Evolutionary conservation across 2,113 vertebrate genomes (phyloP).

Genomic region (Puma concolor): DNA sequence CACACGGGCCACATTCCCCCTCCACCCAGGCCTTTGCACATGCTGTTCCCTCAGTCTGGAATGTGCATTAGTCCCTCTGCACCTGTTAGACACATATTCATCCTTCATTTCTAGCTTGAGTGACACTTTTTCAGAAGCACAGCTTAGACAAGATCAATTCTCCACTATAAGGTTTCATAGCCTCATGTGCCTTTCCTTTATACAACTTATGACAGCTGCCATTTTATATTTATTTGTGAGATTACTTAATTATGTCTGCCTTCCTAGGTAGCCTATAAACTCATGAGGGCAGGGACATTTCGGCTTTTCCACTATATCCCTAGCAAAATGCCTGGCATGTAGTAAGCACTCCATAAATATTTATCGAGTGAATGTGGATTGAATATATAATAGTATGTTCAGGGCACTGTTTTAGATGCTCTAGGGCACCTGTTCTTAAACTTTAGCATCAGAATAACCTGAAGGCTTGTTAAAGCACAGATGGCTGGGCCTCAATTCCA

Average conservation of each 20-base stretch:
- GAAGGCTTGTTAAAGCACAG: neutral
- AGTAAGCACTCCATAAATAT: neutral
- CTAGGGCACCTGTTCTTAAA: neutral
- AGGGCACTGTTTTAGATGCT: neutral
- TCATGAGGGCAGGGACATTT: neutral
- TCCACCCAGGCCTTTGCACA: neutral
- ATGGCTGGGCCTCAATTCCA: neutral
- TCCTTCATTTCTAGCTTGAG: neutral
- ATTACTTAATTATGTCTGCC: constrained; percentile 37
- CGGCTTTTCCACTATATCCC: neutral
- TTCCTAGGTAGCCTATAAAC: neutral
- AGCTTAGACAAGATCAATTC: neutral
- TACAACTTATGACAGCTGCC: constrained; percentile 38
- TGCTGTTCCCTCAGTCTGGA: neutral
- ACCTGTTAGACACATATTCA: neutral
- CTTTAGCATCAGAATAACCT: neutral
- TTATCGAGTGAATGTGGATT: neutral
- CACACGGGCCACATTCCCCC: fast-evolving
- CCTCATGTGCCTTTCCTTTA: neutral
- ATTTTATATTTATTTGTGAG: constrained; percentile 27
- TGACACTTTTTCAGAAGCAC: neutral
- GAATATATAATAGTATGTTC: neutral
- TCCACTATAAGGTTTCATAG: neutral
- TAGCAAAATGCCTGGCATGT: neutral
- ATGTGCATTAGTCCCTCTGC: neutral